Evolutionary conservation across 2,113 vertebrate species (phyloP), one percentile per base, ranked within the genome.

Genomic region (Nothoprocta perdicaria): DNA sequence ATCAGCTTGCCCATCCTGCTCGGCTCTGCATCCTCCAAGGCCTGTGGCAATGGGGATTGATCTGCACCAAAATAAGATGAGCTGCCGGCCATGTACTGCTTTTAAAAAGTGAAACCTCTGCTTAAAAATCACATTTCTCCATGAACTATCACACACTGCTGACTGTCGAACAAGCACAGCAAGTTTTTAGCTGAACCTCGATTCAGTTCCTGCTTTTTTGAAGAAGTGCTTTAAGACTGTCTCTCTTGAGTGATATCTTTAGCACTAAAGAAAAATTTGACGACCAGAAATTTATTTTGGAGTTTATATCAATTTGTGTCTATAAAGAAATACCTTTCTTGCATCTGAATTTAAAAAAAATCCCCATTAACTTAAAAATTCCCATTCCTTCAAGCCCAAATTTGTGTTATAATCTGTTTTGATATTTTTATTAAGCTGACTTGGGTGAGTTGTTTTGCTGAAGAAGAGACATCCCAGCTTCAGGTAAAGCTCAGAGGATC

Each of bases 401-500:
- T 45, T 46, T 8, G 19, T 46, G 45, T 46, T 46, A 46, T 46
- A 19, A 46, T 46, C 45, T 46, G 15, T 13, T 86, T 60, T 83
- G 46, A 3, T 4, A 4, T 35, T 61, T 52, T 27, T 67, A 27
- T 40, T 63, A 21, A 78, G 19, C 1, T 4, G 8, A 9, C 4
- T 9, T 81, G 88, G 66, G 9, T 52, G 9, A 4, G 22, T 66
- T 71, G 22, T 65, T 89, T 53, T 73, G 50, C 27, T 82, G 33
- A 41, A 60, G 73, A 63, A 55, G 53, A 89, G 41, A 0, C 62
- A 45, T 74, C 1, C 0, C 66, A 58, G 19, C 82, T 88, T 91
- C 74, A 73, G 66, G 45, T 55, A 75, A 88, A 1, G 2, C 86
- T 92, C 83, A 75, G 80, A 86, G 91, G 83, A 86, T 86, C 81